Base-by-base conservation (phyloP, 2,888 invertebrate species). In the Pyrochroa serraticornis region DNA sequence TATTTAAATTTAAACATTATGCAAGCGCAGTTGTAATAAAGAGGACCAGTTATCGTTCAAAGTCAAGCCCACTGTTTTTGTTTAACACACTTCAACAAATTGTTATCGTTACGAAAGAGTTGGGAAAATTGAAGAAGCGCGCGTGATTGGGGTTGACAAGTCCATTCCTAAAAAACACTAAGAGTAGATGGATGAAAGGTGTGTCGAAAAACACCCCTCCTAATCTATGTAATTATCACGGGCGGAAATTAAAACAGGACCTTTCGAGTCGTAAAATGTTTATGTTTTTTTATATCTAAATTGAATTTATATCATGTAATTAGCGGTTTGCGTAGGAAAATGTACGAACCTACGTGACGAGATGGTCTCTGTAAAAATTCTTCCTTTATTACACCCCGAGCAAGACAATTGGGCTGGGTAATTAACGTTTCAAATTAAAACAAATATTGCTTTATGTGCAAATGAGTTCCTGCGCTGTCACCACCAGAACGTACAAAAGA, bases 321-420 rank as follows among this genome's bases (percentile, higher is more conserved):
- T 49, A 43, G 10, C 33, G 10, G 22, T 43, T 43, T 31, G 30
- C 2, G 1, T 10, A 31, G 12, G 13, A 7, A 5, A 22, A 22
- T 22, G 22, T 22, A 22, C 22, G 22, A 5, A 5, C 22, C 22
- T 22, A 22, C 22, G 22, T 22, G 22, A 22, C 22, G 2, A 5
- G 22, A 5, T 5, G 3, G 22, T 3, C 22, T 5, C 22, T 3
- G 22, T 22, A 5, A 22, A 22, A 22, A 22, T 22, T 22, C 5
- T 22, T 22, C 5, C 22, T 22, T 22, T 22, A 22, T 22, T 22
- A 22, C 22, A 22, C 22, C n/a, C n/a, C 22, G 22, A 22, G 22
- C 22, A 22, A 22, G 22, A 61, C 64, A 58, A 63, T 63, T 66
- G 64, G 63, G 61, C 66, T 65, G 61, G 61, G 63, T 62, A 65